phyloP scores from a whole-genome alignment of 1,140 invertebrate genomes.

The Epicauta chinensis region DNA sequence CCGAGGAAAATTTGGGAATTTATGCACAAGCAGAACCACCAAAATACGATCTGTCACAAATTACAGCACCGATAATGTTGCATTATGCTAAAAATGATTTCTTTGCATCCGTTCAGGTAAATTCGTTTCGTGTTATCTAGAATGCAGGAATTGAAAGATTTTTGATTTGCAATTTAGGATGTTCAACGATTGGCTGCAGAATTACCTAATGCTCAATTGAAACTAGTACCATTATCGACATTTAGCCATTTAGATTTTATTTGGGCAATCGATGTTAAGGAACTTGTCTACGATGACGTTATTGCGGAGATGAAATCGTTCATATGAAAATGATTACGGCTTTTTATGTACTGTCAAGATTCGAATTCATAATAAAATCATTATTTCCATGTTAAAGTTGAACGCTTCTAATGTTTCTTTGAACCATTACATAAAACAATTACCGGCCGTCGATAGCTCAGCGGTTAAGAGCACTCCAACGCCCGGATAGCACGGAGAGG shows the following conservation, averaged over 20 bases:
- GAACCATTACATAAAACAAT: no score
- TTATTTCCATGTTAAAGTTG: no score
- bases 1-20: slow-evolving; percentile 13
- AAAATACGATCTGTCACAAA: slow-evolving; percentile 18
- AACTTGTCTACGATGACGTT: slow-evolving; percentile 54
- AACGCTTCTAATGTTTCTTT: no score
- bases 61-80: slow-evolving; percentile 14
- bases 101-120: slow-evolving; percentile 28
- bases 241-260: slow-evolving; percentile 60
- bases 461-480: no score
- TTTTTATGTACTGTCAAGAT: no score
- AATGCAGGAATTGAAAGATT: not conserved
- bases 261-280: slow-evolving; percentile 42
- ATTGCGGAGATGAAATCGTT: slow-evolving; percentile 47
- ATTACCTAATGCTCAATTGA: slow-evolving; percentile 26
- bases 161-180: slow-evolving; percentile 16
- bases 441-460: no score
- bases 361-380: no score
- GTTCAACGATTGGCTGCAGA: slow-evolving; percentile 31
- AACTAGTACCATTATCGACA: not conserved
- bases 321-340: no score
- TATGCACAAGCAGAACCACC: slow-evolving; percentile 19
- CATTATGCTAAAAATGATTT: slow-evolving; percentile 23
- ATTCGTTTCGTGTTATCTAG: not conserved
- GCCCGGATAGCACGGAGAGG: no score